phyloP scores from a whole-genome alignment of 2,113 vertebrate species.

The Gobiocypris rarus region DNA sequence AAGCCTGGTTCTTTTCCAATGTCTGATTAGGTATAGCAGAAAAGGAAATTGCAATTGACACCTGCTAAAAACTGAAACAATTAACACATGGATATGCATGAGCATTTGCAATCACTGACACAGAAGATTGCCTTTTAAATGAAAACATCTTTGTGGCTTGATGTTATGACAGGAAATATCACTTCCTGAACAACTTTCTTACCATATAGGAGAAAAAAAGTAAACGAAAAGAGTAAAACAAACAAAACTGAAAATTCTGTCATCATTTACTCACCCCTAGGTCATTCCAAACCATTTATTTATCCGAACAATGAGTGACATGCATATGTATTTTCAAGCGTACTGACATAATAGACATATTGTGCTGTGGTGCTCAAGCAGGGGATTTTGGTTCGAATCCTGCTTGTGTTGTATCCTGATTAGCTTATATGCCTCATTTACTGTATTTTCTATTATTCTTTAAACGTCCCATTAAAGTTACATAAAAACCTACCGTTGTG shows the following conservation, averaged over 20 bases:
- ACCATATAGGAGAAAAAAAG: not conserved
- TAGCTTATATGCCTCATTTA: not conserved
- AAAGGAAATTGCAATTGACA: conserved; percentile 55
- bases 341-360: not conserved
- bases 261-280: too few relatives aligned
- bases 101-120: conserved; percentile 43
- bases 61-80: conserved; percentile 50
- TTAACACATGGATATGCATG: conserved; percentile 46
- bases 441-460: not conserved
- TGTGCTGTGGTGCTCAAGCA: not conserved
- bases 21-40: conserved; percentile 59
- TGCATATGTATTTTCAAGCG: not conserved
- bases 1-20: conserved; percentile 44
- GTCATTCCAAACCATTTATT: too few relatives aligned
- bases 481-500: conserved; percentile 3
- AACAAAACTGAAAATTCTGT: not conserved
- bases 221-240: not conserved
- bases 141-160: not conserved
- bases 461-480: not conserved
- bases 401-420: not conserved
- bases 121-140: not conserved
- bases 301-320: too few relatives aligned
- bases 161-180: not conserved
- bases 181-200: not conserved
- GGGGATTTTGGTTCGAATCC: not conserved